Percentiles rank a stretch among this genome's conserved stretches.
phyloP scores from a whole-genome alignment of 2,113 vertebrate genomes.

The Zosterops hypoxanthus region DNA sequence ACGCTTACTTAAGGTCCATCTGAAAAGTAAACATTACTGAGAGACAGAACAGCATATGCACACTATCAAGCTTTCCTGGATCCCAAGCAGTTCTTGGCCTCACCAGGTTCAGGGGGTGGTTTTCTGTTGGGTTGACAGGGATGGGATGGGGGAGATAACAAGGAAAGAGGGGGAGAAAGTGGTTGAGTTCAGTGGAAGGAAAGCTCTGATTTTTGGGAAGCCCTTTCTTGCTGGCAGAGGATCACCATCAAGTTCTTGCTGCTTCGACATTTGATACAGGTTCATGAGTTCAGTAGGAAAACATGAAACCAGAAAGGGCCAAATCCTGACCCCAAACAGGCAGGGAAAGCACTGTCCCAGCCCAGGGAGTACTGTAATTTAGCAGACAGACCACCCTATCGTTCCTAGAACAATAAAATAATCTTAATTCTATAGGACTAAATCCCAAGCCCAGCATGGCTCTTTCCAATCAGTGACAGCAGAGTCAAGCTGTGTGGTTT shows the following conservation, averaged over 20 bases:
- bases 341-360: slow-evolving; percentile 5
- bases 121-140: neutral
- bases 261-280: slow-evolving; percentile 50
- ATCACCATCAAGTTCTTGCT: slow-evolving; percentile 26
- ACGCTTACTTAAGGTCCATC: neutral
- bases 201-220: slow-evolving; percentile 25
- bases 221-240: slow-evolving; percentile 8
- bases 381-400: slow-evolving; percentile 51
- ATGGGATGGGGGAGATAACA: neutral
- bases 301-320: slow-evolving; percentile 52
- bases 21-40: neutral
- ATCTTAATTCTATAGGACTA: slow-evolving; percentile 31
- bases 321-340: slow-evolving; percentile 44
- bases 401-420: slow-evolving; percentile 44
- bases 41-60: slow-evolving; percentile 44
- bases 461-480: slow-evolving; percentile 32
- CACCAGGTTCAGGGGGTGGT: neutral
- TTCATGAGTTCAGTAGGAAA: slow-evolving; percentile 64
- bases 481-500: slow-evolving; percentile 1
- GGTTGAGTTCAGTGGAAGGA: neutral
- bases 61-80: slow-evolving; percentile 44
- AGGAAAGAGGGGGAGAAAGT: neutral
- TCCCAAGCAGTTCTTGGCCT: neutral
- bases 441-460: neutral
- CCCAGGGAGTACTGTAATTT: slow-evolving; percentile 33